Evolutionary conservation across 2,888 invertebrate genomes (phyloP), one percentile per base, ranked within the genome.

Genomic region (Melinaea marsaeus): DNA sequence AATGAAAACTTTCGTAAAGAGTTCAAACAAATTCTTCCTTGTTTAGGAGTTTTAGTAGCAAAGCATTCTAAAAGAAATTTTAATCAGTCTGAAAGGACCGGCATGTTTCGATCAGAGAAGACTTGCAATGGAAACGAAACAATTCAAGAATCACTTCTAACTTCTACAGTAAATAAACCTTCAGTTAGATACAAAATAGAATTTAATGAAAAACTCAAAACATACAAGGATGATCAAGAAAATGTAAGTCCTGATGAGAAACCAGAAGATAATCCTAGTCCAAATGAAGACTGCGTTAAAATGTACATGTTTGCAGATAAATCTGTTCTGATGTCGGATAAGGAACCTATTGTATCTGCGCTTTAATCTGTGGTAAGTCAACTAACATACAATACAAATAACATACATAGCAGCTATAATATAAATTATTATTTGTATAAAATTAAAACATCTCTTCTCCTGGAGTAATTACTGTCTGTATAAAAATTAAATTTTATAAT

Each of bases 1-100:
- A 98, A 98, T 85, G 98, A 97, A 72, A 97, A 97, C 86, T 98
- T 98, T 82, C 93, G 97, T 58, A 97, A 97, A 79, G 97, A 97
- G 81, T 97, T 97, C 84, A 95, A 94, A 79, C 93, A 94, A 81
- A 95, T 95, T 58, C 81, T 94, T 59, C 94, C 94, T 1, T 94
- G 94, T 72, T 92, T 94, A 76, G 90, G 90, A 51, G 87, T 86
- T 1, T 74, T 90, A 62, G 87, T 90, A 5, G 80, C 84, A 33
- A 89, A 86, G 71, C 88, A 84, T 67, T 74, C 82, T 2, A 86
- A 84, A 65, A 81, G 83, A 68, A 87, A 85, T 72, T 81, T 80
- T 61, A 86, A 88, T 70, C 88, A 89, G 65, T 86, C 88, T 22
- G 90, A 90, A 58, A 79, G 88, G 66, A 89, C 89, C 11, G 90